Evolutionary conservation across 2,113 vertebrate species (phyloP), one percentile per base, ranked within the genome.

Genomic region (Ceyx melanurus): DNA sequence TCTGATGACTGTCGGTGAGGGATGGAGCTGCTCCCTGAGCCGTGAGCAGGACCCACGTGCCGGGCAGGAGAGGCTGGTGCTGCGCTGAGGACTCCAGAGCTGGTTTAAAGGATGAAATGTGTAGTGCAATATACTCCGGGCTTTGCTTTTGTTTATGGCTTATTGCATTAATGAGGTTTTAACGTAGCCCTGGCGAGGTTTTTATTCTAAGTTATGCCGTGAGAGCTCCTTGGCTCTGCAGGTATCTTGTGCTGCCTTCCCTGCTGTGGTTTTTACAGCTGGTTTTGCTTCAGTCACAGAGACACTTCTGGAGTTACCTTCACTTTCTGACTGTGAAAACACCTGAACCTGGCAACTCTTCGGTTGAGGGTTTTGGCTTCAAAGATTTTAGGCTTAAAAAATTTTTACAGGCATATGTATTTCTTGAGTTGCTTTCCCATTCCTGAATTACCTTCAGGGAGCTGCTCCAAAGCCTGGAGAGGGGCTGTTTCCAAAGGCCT

Each of bases 21-120:
- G 22, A 54, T 9, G 23, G 28, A 57, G 81, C 14, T 10, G 2
- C 37, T 43, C 15, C 2, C 1, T 16, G 62, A 43, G 4, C 43
- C 13, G 0, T 1, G 46, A 76, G 56, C 6, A 11, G 10, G 51
- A 2, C 45, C 22, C 3, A n/a, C 1, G 7, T 25, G 5, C 23
- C 35, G 6, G 2, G 76, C 68, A n/a, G n/a, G 2, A n/a, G n/a
- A 16, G 26, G 11, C 8, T 14, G 16, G 23, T 10, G 66, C 70
- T 60, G 19, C 10, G 68, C 57, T 13, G 25, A 56, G 64, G 14
- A 2, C 11, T 17, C 29, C 68, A 42, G 45, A n/a, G 14, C 45
- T 3, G 25, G 5, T 61, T 54, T 13, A 2, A 45, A 28, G 18
- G 15, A 15, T 5, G 9, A n/a, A 10, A 11, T 42, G 43, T 40